A percentile compares a stretch with the other conserved stretches of the same genome.
phyloP scores from a whole-genome alignment of 1,140 invertebrate genomes.

The Gonioctena quinquepunctata region DNA sequence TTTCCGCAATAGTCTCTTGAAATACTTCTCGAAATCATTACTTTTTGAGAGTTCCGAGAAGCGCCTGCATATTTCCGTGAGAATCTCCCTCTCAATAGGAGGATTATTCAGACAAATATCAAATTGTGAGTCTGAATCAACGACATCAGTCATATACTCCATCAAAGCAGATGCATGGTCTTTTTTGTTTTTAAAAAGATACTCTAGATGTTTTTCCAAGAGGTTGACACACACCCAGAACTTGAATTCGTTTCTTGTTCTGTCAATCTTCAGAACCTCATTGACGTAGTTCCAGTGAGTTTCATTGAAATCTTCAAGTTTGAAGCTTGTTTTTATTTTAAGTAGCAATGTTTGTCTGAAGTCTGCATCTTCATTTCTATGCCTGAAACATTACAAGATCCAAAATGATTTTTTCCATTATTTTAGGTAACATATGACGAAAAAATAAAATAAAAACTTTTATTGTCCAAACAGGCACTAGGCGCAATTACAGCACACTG shows the following conservation, averaged over 20 bases:
- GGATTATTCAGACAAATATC: background rate
- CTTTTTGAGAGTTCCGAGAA: background rate
- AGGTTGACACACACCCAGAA: background rate
- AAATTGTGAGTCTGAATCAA: background rate
- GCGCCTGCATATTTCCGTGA: background rate
- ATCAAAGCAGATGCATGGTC: background rate
- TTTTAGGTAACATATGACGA: too few relatives aligned
- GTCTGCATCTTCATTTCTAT: conserved; percentile 1
- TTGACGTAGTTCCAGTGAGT: conserved; percentile 16
- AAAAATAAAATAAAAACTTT: too few relatives aligned
- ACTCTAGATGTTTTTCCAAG: conserved; percentile 9
- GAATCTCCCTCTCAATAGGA: background rate
- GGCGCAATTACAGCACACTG: too few relatives aligned
- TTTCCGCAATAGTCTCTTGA: background rate
- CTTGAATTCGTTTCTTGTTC: background rate
- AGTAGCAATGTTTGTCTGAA: background rate
- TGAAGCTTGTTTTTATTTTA: background rate
- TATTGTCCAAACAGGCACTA: too few relatives aligned
- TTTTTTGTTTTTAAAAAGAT: background rate
- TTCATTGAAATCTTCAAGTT: conserved; percentile 1
- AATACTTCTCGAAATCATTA: background rate
- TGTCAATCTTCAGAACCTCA: background rate
- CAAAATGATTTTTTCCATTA: too few relatives aligned
- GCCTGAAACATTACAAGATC: conserved; percentile 17
- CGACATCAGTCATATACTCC: conserved; percentile 6